Evolutionary conservation across 2,113 vertebrate genomes (phyloP), one percentile per base, ranked within the genome.

Genomic region (Trachemys scripta): DNA sequence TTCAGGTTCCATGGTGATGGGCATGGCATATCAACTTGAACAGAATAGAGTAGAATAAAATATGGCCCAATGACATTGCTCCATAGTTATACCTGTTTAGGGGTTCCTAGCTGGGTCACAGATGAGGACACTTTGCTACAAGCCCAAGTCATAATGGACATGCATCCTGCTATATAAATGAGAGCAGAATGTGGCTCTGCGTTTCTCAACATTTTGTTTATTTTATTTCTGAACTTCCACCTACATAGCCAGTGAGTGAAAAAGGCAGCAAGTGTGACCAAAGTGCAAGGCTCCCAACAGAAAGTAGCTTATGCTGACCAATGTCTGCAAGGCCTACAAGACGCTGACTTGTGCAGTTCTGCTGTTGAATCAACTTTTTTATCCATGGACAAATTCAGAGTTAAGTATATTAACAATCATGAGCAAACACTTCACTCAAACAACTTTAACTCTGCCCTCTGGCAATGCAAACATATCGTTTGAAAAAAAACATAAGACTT

Each of bases 51-150:
- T 45, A 45, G 12, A 78, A 78, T 27, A 47, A 59, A 95, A 89
- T 92, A 96, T 59, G 69, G 90, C 82, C 95, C 89, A 92, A 89
- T 95, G 81, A 96, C 82, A 1, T 0, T 19, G 79, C 88, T 56
- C 50, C 31, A 62, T 13, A 47, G n/a, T 96, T 92, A 94, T 85
- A 90, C 79, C 31, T 59, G 81, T 93, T 6, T 78, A 92, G 94
- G 94, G 94, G 94, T 97, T 94, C 92, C 35, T 87, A 89, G 51
- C 80, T 80, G 59, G 80, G 75, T 93, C 80, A 91, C 92, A 95
- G 88, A 53, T 25, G 82, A 93, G 84, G 92, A 89, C 92, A 84
- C 42, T 53, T 53, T 69, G 24, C 42, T 89, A 90, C 90, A 96
- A 72, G 1, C 25, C 88, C 42, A 80, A 82, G 5, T 47, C 79